Percentiles rank a stretch among this genome's conserved stretches.
phyloP scores from a whole-genome alignment of 2,888 invertebrate species.

The Cantharis nigra region DNA sequence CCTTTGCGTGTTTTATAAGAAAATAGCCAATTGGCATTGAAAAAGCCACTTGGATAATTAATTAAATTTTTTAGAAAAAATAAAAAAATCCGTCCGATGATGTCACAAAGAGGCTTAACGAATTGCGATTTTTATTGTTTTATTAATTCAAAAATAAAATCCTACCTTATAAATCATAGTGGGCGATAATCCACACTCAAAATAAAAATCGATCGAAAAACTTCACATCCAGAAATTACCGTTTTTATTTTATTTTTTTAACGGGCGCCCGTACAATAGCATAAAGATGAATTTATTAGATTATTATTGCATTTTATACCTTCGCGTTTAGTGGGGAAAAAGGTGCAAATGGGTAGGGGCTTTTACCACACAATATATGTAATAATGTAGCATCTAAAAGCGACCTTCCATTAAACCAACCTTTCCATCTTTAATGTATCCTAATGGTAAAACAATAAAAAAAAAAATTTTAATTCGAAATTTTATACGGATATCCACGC shows the following conservation, averaged over 20 bases:
- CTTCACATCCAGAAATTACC: constrained; percentile 23
- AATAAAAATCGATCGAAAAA: background rate
- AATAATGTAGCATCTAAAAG: constrained; percentile 47
- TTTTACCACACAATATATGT: constrained; percentile 45
- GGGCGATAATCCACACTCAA: constrained; percentile 25
- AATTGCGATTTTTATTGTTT: background rate
- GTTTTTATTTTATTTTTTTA: background rate
- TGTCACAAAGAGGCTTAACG: background rate
- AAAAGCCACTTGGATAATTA: constrained; percentile 6
- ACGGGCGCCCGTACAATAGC: constrained; percentile 29
- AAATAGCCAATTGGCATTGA: constrained; percentile 15
- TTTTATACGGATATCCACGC: background rate
- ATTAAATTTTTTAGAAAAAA: background rate
- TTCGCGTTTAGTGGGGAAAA: constrained; percentile 48
- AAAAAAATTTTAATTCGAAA: background rate
- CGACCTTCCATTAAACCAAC: constrained; percentile 27
- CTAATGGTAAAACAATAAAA: background rate
- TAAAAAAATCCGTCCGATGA: background rate
- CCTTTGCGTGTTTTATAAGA: constrained; percentile 17
- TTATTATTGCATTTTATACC: constrained; percentile 50
- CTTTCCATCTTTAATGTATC: constrained; percentile 16
- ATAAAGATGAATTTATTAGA: constrained; percentile 49
- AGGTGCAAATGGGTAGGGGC: constrained; percentile 40
- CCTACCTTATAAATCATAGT: constrained; percentile 22
- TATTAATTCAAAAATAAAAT: background rate